phyloP scores from a whole-genome alignment of 2,113 vertebrate genomes.

The Epinephelus moara region DNA sequence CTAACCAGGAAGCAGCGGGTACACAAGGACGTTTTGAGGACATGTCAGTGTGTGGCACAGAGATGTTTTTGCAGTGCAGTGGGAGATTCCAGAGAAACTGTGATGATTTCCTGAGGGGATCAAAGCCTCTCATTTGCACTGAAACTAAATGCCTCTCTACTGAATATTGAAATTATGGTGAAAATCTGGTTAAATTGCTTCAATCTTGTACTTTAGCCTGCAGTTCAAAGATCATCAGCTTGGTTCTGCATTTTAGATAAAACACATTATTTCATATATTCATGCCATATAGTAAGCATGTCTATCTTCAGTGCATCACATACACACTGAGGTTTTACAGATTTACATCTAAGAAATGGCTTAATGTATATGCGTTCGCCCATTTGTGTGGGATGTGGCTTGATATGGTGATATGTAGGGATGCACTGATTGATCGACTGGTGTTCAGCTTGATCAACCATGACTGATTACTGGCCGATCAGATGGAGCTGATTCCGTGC shows the following conservation, averaged over 20 bases:
- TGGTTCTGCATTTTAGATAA: neutral
- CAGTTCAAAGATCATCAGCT: neutral
- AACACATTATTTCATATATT: neutral
- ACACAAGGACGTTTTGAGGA: conserved; percentile 62
- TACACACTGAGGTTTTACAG: neutral
- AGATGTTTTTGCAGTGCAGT: conserved; percentile 3
- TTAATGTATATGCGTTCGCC: too few species aligned
- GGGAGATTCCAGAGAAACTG: conserved; percentile 13
- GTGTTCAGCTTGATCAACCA: too few species aligned
- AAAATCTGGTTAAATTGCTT: conserved; percentile 1
- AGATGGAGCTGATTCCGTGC: too few species aligned
- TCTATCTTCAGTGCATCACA: neutral
- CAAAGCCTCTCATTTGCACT: conserved; percentile 12
- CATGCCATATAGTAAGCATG: neutral
- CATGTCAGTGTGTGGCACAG: conserved; percentile 22
- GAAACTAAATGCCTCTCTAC: conserved; percentile 2
- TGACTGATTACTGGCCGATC: too few species aligned
- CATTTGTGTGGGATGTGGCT: too few species aligned
- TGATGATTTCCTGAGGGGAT: neutral
- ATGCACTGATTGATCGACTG: too few species aligned
- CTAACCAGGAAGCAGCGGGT: conserved; percentile 53
- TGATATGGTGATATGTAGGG: too few species aligned
- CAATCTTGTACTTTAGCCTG: neutral
- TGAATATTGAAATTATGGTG: conserved; percentile 11
- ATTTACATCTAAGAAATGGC: neutral